Evolutionary conservation across 2,888 invertebrate species (phyloP).

Genomic region (Spodoptera littoralis): DNA sequence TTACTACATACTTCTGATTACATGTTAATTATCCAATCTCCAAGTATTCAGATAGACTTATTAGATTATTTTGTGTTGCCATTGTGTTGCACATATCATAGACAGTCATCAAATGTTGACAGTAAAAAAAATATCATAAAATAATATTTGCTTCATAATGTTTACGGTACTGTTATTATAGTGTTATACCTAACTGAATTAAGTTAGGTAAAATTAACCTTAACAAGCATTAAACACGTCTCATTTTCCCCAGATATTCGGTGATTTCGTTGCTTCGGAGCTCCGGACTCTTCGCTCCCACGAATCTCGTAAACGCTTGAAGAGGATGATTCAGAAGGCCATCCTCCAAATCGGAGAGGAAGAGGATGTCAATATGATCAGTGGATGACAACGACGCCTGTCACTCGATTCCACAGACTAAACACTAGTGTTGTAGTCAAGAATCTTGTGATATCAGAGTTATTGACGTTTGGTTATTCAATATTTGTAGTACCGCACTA

Average conservation of each 20-base stretch:
- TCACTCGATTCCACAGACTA: slow-evolving; percentile 60
- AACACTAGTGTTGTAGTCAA: slow-evolving; percentile 8
- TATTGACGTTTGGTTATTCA: slow-evolving; percentile 9
- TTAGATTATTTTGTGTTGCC: no score
- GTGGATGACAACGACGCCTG: slow-evolving; percentile 60
- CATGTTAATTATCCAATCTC: no score
- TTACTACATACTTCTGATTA: no score
- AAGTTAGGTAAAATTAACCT: neutral
- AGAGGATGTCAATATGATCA: slow-evolving; percentile 73
- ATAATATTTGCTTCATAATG: no score
- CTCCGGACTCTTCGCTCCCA: slow-evolving; percentile 77
- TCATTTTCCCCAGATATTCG: slow-evolving; percentile 73
- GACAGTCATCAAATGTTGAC: no score
- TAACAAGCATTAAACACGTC: neutral
- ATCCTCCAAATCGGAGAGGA: slow-evolving; percentile 80
- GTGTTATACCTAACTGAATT: no score
- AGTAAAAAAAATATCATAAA: no score
- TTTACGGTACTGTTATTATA: no score
- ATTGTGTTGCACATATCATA: no score
- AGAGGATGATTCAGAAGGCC: slow-evolving; percentile 82
- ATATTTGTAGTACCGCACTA: neutral
- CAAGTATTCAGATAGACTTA: no score
- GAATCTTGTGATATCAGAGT: slow-evolving; percentile 28
- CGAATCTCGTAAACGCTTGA: slow-evolving; percentile 77
- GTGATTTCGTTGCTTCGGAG: slow-evolving; percentile 85